These are phyloP conservation scores for Sarotherodon lohbergeri DNA, from an alignment of 2,113 vertebrate genomes.

Conservation along the genomic window DNA sequence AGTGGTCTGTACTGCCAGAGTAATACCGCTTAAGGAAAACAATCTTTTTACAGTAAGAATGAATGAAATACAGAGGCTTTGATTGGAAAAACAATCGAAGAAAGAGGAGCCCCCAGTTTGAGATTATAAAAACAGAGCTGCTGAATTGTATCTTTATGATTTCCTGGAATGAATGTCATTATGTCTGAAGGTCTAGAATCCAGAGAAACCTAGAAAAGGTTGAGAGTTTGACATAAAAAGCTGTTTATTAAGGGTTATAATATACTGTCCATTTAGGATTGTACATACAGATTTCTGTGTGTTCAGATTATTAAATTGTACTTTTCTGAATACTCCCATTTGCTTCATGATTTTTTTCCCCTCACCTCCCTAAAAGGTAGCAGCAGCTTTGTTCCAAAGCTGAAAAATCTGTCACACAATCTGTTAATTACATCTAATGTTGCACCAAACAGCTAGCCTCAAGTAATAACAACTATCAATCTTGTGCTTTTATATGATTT, in stretches of 20 bases:
- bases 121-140: slow-evolving; percentile 60
- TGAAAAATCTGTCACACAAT: background rate
- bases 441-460: background rate
- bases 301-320: background rate
- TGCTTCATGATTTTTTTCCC: background rate
- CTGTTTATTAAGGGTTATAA: background rate
- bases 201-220: slow-evolving; percentile 21
- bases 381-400: background rate
- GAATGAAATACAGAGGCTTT: slow-evolving; percentile 52
- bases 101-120: slow-evolving; percentile 26
- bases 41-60: slow-evolving; percentile 41
- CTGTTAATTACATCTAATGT: background rate
- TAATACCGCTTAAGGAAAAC: slow-evolving; percentile 34
- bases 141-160: slow-evolving; percentile 50
- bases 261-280: background rate
- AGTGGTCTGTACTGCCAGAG: background rate
- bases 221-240: background rate
- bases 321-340: background rate
- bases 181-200: slow-evolving; percentile 22
- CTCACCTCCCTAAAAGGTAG: background rate
- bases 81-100: slow-evolving; percentile 53
- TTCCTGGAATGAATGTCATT: slow-evolving; percentile 60
- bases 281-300: background rate
- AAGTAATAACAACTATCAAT: background rate
- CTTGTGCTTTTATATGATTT: background rate